phyloP scores from a whole-genome alignment of 2,797 vertebrate species.

The Manis crassicaudata region DNA sequence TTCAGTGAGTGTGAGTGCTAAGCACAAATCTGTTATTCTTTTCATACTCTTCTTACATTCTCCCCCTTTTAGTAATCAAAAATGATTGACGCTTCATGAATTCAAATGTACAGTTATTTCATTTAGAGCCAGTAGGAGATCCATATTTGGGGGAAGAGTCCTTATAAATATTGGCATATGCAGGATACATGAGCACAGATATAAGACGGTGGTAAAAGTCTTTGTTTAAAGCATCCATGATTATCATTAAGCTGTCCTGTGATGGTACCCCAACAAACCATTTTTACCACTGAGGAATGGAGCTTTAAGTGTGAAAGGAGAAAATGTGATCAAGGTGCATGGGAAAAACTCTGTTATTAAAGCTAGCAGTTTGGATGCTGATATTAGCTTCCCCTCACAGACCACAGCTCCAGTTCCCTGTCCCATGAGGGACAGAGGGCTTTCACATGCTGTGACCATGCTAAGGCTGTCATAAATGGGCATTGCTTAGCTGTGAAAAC shows the following conservation, averaged over 20 bases:
- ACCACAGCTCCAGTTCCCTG: no score
- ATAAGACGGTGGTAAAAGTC: neutral
- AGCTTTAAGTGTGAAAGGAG: neutral
- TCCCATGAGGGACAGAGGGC: neutral
- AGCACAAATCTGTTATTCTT: neutral
- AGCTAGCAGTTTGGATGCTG: neutral
- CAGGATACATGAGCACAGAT: neutral
- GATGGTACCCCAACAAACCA: neutral
- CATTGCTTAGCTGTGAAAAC: neutral
- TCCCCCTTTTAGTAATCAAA: neutral
- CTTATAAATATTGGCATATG: neutral
- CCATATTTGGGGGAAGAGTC: neutral
- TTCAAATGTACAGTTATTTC: neutral
- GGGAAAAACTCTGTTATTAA: neutral
- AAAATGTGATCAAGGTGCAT: neutral
- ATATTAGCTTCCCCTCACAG: neutral
- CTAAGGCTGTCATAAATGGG: neutral
- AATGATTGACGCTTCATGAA: neutral
- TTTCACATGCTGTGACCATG: neutral
- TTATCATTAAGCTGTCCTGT: neutral
- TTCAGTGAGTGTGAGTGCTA: neutral
- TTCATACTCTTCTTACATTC: neutral
- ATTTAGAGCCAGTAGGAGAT: neutral
- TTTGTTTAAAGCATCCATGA: neutral
- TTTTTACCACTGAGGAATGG: neutral